Base-by-base conservation (phyloP, 2,888 invertebrate genomes). In the Dolomedes plantarius region DNA sequence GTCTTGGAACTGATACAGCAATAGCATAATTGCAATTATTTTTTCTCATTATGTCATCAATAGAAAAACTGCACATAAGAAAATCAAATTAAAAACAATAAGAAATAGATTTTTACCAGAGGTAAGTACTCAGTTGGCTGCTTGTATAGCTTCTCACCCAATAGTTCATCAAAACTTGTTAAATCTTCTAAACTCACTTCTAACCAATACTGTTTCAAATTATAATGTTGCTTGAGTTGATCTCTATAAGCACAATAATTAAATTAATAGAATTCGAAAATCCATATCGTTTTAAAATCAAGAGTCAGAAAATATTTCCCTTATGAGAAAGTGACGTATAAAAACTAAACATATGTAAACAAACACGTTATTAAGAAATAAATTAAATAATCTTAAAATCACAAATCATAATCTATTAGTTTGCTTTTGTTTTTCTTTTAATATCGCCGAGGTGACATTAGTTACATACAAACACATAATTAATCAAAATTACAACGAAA, bases 181-280 rank as follows among this genome's bases (percentile, higher is more conserved):
- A 99, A 92, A 93, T 99, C 98, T 92, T 98, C 98, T 88, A 99
- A 93, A 90, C 96, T 96, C 46, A 99, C 94, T 91, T 98, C 97
- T 36, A 99, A 92, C 93, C 94, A 98, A 91, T 95, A 98, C 88
- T 96, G 94, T 0, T 94, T 94, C 87, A 97, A 93, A 90, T 97
- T 96, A 91, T 98, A 99, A 91, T 98, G 97, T 0, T 96, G 93
- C 92, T 98, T 98, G 29, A 99, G 92, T 56, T 95, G 94, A 93
- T 99, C 98, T 91, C 99, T 98, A 91, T 29, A 92, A 90, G 76
- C n/a, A n/a, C n/a, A n/a, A n/a, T n/a, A n/a, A n/a, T 65, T 69
- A 87, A 89, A 71, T 46, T 29, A 72, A 72, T 13, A 13, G 27
- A 39, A 77, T 73, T 50, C n/a, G 16, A 27, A 75, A n/a, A n/a